These are phyloP conservation scores for Scaptomyza parva DNA, from an alignment of 2,888 invertebrate species.

Conservation along the genomic window DNA sequence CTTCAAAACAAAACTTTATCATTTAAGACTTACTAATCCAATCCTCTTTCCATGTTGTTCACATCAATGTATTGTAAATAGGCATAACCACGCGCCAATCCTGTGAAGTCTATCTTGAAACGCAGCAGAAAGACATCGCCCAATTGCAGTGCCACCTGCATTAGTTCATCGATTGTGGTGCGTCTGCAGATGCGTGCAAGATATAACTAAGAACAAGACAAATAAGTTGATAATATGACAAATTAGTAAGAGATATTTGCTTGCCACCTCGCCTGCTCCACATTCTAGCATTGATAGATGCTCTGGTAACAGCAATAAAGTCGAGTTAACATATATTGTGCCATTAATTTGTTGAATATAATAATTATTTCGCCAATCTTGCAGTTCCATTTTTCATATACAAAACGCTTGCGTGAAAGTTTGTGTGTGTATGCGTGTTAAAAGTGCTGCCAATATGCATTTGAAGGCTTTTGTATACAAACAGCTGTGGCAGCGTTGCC, in stretches of 20 bases:
- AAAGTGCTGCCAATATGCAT: slow-evolving; percentile 17
- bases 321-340: slow-evolving; percentile 69
- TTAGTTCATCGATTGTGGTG: slow-evolving; percentile 51
- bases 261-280: slow-evolving; percentile 77
- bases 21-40: slow-evolving; percentile 53
- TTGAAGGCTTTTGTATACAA: not conserved
- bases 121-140: slow-evolving; percentile 77
- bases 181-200: slow-evolving; percentile 43
- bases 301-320: slow-evolving; percentile 15
- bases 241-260: no score
- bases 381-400: slow-evolving; percentile 16
- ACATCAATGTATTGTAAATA: slow-evolving; percentile 77
- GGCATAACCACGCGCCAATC: slow-evolving; percentile 72
- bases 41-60: slow-evolving; percentile 40
- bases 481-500: slow-evolving; percentile 21
- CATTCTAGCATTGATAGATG: slow-evolving; percentile 51
- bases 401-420: slow-evolving; percentile 38
- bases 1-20: not conserved
- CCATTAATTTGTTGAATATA: slow-evolving; percentile 70
- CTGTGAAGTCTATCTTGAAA: slow-evolving; percentile 74
- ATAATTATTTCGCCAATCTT: slow-evolving; percentile 25
- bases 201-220: slow-evolving; percentile 46
- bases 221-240: not conserved
- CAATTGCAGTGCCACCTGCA: slow-evolving; percentile 60
- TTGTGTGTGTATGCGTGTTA: not conserved